Percentiles rank a stretch among this genome's conserved stretches.
Conservation (phyloP, 2,888 invertebrate genomes). For the Euplagia quadripunctaria region DNA sequence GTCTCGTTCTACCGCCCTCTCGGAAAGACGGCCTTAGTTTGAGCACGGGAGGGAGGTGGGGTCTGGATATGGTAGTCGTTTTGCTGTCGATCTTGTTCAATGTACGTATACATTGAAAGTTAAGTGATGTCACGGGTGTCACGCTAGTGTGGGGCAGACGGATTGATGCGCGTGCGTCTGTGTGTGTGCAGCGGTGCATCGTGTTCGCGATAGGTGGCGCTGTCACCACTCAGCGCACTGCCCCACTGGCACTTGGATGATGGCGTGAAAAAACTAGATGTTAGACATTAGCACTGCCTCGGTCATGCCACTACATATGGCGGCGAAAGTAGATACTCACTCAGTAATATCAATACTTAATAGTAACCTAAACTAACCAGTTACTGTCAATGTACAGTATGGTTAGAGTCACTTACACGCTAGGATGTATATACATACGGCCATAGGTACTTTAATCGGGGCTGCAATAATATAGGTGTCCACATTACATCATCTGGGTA, state of each 20-base stretch:
- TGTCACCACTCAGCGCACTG: constrained; percentile 5
- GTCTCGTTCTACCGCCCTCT: constrained; percentile 12
- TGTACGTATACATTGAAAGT: constrained; percentile 54
- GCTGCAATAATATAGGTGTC: neutral
- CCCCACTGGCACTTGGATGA: constrained; percentile 2
- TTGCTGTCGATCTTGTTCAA: constrained; percentile 36
- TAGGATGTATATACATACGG: too few species aligned
- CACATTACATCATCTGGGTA: too few species aligned
- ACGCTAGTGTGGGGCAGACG: constrained; percentile 51
- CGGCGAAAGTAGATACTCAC: neutral
- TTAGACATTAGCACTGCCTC: constrained; percentile 1
- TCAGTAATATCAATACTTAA: neutral
- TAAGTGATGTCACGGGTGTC: constrained; percentile 59
- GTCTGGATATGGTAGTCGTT: constrained; percentile 30
- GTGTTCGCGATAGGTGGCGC: constrained; percentile 57
- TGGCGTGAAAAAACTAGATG: constrained; percentile 9
- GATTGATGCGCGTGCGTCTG: constrained; percentile 57
- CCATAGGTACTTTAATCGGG: neutral
- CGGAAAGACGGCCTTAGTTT: neutral
- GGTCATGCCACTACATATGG: neutral
- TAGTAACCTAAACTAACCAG: neutral
- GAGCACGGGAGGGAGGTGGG: constrained; percentile 30
- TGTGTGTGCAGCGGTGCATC: constrained; percentile 49
- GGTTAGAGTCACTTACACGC: neutral
- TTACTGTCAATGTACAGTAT: neutral